Conservation (phyloP, 2,888 invertebrate genomes). For the Sthenelais limicola region DNA sequence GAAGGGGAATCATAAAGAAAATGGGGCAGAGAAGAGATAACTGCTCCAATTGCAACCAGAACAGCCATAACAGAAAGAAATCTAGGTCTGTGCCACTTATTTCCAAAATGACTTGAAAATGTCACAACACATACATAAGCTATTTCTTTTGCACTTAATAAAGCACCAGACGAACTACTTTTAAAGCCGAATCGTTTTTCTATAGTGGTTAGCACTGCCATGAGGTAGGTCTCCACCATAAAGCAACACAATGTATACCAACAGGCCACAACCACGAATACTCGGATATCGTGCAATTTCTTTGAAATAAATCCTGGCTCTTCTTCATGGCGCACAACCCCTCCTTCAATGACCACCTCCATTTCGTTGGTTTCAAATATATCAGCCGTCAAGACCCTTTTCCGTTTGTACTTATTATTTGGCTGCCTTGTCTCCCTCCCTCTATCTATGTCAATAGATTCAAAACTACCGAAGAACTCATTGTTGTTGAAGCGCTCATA, state of each 20-base stretch:
- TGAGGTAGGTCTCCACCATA: constrained; percentile 29
- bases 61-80: constrained; percentile 16
- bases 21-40: constrained; percentile 23
- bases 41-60: constrained; percentile 10
- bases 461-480: no score
- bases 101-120: constrained; percentile 27
- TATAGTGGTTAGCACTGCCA: constrained; percentile 35
- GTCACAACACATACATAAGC: constrained; percentile 17
- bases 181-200: constrained; percentile 36
- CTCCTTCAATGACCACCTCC: no score
- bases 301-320: no score
- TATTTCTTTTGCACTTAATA: constrained; percentile 25
- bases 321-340: no score
- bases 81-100: constrained; percentile 22
- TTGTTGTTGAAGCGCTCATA: no score
- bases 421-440: no score
- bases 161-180: constrained; percentile 11
- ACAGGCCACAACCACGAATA: constrained; percentile 26
- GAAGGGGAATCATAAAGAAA: constrained; percentile 17
- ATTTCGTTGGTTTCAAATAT: no score
- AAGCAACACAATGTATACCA: constrained; percentile 10
- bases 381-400: no score
- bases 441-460: no score
- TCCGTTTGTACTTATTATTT: no score
- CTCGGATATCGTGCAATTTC: background rate